phyloP scores from a whole-genome alignment of 2,797 vertebrate species.

The Lepilemur ruficaudatus region DNA sequence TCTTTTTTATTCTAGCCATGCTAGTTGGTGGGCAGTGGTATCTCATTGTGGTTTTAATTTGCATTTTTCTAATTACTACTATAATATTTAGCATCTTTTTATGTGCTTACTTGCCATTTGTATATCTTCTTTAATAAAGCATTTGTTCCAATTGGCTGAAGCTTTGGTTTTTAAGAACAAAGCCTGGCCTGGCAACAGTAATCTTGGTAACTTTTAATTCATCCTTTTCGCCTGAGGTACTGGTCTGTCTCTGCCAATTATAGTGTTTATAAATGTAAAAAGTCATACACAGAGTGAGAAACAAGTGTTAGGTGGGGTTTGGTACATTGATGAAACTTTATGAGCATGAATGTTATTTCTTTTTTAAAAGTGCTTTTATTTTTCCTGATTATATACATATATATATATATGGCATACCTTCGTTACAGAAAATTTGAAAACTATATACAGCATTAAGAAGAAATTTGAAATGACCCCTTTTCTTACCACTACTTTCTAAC shows the following conservation, averaged over 20 bases:
- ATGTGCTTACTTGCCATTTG: background rate
- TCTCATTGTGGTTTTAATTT: background rate
- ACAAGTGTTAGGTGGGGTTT: background rate
- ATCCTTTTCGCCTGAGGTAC: background rate
- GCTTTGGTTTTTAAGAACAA: background rate
- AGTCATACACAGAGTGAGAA: background rate
- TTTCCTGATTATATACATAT: background rate
- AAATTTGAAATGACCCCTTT: background rate
- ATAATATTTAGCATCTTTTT: background rate
- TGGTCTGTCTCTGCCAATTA: background rate
- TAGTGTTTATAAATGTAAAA: conserved; percentile 4
- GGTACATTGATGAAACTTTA: background rate
- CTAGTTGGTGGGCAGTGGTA: background rate
- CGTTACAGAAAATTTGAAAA: background rate
- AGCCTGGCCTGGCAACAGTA: background rate
- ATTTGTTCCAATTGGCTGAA: background rate
- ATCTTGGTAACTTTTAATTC: background rate
- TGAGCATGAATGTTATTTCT: background rate
- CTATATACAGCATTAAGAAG: background rate
- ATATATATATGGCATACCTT: background rate
- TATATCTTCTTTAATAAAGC: background rate
- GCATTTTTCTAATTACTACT: background rate
- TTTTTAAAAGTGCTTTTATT: background rate
- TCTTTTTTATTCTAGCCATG: background rate
- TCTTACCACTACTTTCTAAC: background rate